phyloP scores from a whole-genome alignment of 2,113 vertebrate genomes.

The Salvelinus alpinus region DNA sequence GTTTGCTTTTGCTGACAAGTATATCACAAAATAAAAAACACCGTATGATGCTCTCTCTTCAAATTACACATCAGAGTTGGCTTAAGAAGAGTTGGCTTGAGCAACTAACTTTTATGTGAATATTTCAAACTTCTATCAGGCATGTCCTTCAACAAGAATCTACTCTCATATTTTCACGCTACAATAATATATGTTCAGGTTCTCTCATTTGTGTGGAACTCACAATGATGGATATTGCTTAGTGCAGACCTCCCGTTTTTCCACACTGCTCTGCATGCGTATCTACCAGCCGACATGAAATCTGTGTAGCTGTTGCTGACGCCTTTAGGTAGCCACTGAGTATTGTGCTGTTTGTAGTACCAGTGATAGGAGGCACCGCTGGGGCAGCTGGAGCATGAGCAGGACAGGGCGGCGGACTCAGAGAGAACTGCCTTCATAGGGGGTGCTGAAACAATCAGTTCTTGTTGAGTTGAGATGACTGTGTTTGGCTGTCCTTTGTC shows the following conservation, averaged over 20 bases:
- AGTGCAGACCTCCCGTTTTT: background rate
- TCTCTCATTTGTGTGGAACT: slow-evolving; percentile 25
- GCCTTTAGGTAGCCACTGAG: rapidly evolving
- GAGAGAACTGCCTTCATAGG: slow-evolving; percentile 2
- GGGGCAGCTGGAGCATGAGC: slow-evolving; percentile 11
- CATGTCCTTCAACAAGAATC: too few relatives aligned
- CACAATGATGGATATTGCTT: background rate
- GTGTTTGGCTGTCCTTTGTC: rapidly evolving
- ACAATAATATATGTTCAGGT: background rate
- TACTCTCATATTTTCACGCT: too few relatives aligned
- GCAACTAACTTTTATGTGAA: too few relatives aligned
- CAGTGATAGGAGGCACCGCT: rapidly evolving
- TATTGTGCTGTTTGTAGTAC: background rate
- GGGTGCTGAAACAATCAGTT: slow-evolving; percentile 7
- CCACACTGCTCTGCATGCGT: slow-evolving; percentile 31
- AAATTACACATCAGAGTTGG: too few relatives aligned
- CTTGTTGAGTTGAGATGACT: slow-evolving; percentile 23
- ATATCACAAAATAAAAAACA: too few relatives aligned
- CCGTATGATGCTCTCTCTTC: too few relatives aligned
- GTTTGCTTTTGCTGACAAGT: too few relatives aligned
- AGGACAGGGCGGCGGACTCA: background rate
- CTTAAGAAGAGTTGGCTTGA: too few relatives aligned
- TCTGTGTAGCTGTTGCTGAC: rapidly evolving
- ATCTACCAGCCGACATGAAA: background rate
- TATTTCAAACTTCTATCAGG: too few relatives aligned